Percentiles rank a stretch among this genome's conserved stretches.
Conservation (phyloP, 2,113 vertebrate species). For the Paradisaea rubra region DNA sequence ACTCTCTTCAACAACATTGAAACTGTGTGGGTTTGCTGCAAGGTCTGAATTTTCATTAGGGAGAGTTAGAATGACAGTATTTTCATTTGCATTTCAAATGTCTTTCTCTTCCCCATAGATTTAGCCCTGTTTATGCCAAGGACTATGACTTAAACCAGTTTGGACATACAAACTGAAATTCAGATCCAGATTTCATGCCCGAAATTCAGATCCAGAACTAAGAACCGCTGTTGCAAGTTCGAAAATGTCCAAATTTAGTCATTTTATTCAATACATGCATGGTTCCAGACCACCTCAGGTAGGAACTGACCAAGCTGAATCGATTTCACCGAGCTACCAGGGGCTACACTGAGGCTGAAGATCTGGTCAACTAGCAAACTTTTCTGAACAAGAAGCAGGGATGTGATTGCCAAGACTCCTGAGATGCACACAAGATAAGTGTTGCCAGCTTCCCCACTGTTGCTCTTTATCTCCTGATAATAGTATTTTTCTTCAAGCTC, state of each 20-base stretch:
- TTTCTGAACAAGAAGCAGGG: background rate
- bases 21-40: background rate
- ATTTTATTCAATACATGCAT: background rate
- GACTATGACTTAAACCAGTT: background rate
- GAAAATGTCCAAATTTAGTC: accelerated
- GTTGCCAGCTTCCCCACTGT: background rate
- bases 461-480: background rate
- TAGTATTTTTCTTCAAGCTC: background rate
- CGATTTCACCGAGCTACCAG: background rate
- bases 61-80: background rate
- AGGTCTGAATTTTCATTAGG: background rate
- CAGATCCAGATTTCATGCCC: background rate
- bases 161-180: background rate
- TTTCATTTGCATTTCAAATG: background rate
- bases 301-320: background rate
- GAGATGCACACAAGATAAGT: background rate
- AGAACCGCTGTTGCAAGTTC: background rate
- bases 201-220: background rate
- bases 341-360: background rate
- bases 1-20: background rate
- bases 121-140: background rate
- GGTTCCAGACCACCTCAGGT: background rate
- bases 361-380: background rate
- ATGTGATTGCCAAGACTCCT: background rate
- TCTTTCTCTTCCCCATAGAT: background rate